Conservation (phyloP, 2,113 vertebrate species). For the Peromyscus leucopus region DNA sequence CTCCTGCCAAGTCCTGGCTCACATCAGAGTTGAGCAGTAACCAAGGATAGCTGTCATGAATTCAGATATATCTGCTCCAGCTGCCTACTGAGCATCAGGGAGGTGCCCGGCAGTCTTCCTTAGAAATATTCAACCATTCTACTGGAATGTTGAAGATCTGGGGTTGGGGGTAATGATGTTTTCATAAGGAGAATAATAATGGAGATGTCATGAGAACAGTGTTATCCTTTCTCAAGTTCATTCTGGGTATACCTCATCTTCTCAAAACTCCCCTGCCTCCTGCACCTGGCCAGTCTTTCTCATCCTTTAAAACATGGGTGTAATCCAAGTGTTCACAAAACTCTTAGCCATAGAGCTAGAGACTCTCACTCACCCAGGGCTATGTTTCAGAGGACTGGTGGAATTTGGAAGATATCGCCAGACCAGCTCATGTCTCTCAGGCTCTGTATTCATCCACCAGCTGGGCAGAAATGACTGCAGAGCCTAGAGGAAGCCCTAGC, state of each 20-base stretch:
- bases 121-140: neutral
- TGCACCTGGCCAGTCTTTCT: neutral
- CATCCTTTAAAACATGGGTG: neutral
- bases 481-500: neutral
- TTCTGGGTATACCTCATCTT: neutral
- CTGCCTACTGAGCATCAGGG: too few relatives aligned
- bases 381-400: neutral
- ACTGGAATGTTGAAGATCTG: neutral
- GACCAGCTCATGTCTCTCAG: neutral
- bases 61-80: neutral
- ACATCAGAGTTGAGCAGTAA: neutral
- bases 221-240: neutral
- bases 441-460: neutral
- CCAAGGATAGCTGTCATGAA: neutral
- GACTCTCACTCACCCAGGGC: neutral
- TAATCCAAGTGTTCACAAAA: neutral
- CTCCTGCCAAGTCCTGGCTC: neutral
- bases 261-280: neutral
- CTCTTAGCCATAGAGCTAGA: neutral
- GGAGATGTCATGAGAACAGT: neutral
- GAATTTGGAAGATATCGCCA: neutral
- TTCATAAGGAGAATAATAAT: neutral
- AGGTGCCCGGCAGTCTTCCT: neutral
- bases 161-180: neutral
- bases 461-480: neutral